Evolutionary conservation across 2,888 invertebrate species (phyloP).

Genomic region (Trachelus stipa): DNA sequence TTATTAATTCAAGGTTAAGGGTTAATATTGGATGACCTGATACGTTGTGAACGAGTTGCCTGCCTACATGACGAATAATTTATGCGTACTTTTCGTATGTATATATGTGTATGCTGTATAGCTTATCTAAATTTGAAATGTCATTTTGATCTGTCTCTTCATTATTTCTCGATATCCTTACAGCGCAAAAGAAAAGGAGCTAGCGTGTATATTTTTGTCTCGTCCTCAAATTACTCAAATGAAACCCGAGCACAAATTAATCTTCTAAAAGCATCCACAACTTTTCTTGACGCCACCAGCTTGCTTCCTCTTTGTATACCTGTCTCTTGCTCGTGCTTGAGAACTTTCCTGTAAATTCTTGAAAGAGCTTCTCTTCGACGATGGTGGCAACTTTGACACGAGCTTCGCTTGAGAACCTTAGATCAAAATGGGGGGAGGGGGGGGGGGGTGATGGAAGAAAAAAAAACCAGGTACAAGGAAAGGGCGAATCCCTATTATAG

Average conservation of each 20-base stretch:
- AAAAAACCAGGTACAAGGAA: background rate
- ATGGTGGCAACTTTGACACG: constrained; percentile 29
- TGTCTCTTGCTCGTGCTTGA: constrained; percentile 1
- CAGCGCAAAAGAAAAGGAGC: background rate
- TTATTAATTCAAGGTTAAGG: background rate
- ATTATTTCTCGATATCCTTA: background rate
- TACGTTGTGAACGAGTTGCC: background rate
- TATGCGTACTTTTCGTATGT: background rate
- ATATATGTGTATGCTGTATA: background rate
- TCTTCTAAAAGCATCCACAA: constrained; percentile 41
- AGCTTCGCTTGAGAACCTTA: constrained; percentile 20
- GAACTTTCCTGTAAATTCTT: constrained; percentile 22
- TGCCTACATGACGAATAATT: background rate
- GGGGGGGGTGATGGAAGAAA: background rate
- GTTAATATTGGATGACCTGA: background rate
- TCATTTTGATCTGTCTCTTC: background rate
- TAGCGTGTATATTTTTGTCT: background rate
- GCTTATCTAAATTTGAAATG: background rate
- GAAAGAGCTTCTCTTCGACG: constrained; percentile 29
- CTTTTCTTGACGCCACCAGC: constrained; percentile 15
- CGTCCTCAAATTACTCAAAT: background rate
- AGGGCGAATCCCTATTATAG: too few species aligned
- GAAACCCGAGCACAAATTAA: constrained; percentile 34
- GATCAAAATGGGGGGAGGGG: constrained; percentile 13
- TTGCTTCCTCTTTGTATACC: constrained; percentile 3